These are phyloP conservation scores for Drosophila simulans DNA, from an alignment of 1,140 invertebrate genomes.

Conservation along the genomic window DNA sequence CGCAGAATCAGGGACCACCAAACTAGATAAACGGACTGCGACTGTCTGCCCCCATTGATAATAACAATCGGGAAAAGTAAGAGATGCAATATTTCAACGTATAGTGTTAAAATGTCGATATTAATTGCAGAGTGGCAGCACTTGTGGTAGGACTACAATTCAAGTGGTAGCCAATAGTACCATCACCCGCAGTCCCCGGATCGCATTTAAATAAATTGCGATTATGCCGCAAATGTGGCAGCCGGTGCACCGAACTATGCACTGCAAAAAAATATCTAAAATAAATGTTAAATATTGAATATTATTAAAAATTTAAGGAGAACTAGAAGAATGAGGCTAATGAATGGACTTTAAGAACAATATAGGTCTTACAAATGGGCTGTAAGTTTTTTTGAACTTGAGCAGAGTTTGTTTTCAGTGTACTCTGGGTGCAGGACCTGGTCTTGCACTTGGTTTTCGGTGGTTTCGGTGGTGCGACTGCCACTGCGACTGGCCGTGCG, in stretches of 20 bases:
- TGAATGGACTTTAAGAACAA: no score
- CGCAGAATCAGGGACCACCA: constrained; percentile 27
- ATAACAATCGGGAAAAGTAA: constrained; percentile 76
- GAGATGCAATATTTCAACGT: constrained; percentile 79
- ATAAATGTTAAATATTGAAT: no score
- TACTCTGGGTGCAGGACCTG: constrained; percentile 7
- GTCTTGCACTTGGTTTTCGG: constrained; percentile 29
- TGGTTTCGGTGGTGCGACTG: constrained; percentile 7
- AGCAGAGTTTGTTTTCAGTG: not conserved
- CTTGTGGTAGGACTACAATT: constrained; percentile 21
- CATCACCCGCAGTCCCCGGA: constrained; percentile 9
- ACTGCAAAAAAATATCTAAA: not conserved
- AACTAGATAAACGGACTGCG: constrained; percentile 51
- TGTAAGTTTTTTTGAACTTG: no score
- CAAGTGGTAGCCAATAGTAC: constrained; percentile 6
- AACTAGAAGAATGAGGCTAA: no score
- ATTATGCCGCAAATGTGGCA: constrained; percentile 81
- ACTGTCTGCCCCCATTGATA: constrained; percentile 67
- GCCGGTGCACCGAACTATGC: constrained; percentile 33
- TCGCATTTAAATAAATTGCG: constrained; percentile 81
- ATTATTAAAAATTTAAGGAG: no score
- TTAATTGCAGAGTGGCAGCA: constrained; percentile 71
- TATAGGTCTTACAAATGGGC: no score
- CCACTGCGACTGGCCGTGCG: constrained; percentile 52
- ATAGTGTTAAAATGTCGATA: constrained; percentile 84